Base-by-base conservation (phyloP, 1,140 invertebrate species). In the Bombus affinis region DNA sequence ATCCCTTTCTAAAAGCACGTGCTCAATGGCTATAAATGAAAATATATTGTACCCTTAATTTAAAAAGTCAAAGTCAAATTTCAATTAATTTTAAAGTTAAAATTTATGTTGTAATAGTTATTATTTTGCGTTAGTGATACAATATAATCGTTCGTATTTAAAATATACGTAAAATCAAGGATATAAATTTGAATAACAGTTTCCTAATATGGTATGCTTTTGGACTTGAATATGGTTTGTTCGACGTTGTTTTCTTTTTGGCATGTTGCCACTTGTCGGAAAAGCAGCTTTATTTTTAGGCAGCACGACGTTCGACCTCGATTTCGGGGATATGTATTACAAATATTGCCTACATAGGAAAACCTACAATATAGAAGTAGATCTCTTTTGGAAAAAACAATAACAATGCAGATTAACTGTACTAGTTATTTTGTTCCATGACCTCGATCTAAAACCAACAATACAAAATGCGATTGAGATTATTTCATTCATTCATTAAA, bases 231-330 rank as follows among this genome's bases (percentile, higher is more conserved):
- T 75, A 53, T 25, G 47, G 4, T 83, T 66, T 47, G 22, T 28
- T 28, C 42, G 42, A 75, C 18, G 37, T 66, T 39, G 62, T 35
- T 77, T 65, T 25, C 39, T n/a, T 32, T n/a, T 68, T 76, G 81
- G 81, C 81, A 42, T 5, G 4, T 15, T 37, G 81, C 81, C 81
- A 77, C n/a, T n/a, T 18, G 9, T 68, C 12, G 62, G 28, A n/a
- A 76, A 75, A 76, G 37, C 25, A 37, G 42, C n/a, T 44, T 77
- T 68, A 77, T 83, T 77, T 83, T 83, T 77, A 76, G 42, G 59
- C 75, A 77, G 53, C n/a, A 53, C 35, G 59, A 83, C 47, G n/a
- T 76, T 32, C 39, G 81, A 68, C 73, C 81, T 77, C 66, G 47
- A 68, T 77, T 77, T 62, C 12, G 3, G 5, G 9, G 37, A 47